phyloP scores from a whole-genome alignment of 2,113 vertebrate species.

The Eubucco bourcierii region DNA sequence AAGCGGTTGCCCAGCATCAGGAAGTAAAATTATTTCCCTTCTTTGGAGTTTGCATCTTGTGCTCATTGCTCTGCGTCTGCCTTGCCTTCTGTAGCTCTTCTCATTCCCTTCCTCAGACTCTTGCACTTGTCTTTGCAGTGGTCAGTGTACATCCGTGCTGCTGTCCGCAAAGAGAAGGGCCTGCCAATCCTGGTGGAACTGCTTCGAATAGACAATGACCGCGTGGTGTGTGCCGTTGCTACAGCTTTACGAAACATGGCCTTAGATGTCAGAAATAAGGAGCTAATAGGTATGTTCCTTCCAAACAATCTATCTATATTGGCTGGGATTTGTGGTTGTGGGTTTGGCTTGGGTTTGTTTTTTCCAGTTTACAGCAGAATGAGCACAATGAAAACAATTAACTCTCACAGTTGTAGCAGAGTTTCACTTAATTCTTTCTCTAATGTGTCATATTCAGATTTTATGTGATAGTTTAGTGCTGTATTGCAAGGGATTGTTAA shows the following conservation, averaged over 20 bases:
- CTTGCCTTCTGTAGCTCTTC: background rate
- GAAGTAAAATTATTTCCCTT: background rate
- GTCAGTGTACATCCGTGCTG: conserved; percentile 97
- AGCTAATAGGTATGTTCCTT: conserved; percentile 90
- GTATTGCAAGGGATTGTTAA: conserved; percentile 4
- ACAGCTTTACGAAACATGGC: conserved; percentile 99
- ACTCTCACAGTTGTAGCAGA: background rate
- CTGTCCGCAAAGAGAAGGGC: conserved; percentile 97
- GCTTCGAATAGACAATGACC: conserved; percentile 97
- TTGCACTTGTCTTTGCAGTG: conserved; percentile 78
- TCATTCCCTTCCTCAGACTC: background rate
- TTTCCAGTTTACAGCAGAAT: background rate
- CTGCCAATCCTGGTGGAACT: conserved; percentile 96
- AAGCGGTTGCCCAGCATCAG: background rate
- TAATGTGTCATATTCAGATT: background rate
- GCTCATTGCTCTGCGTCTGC: background rate
- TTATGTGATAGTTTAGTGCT: conserved; percentile 1
- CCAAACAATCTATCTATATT: background rate
- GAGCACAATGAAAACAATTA: background rate
- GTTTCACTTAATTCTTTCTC: background rate
- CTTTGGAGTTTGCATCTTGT: background rate
- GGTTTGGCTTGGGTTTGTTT: background rate
- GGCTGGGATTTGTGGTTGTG: background rate
- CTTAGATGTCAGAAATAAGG: conserved; percentile 98
- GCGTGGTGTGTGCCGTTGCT: conserved; percentile 97